Evolutionary conservation across 2,113 vertebrate genomes (phyloP).

Genomic region (Gallinago paraguaiae): DNA sequence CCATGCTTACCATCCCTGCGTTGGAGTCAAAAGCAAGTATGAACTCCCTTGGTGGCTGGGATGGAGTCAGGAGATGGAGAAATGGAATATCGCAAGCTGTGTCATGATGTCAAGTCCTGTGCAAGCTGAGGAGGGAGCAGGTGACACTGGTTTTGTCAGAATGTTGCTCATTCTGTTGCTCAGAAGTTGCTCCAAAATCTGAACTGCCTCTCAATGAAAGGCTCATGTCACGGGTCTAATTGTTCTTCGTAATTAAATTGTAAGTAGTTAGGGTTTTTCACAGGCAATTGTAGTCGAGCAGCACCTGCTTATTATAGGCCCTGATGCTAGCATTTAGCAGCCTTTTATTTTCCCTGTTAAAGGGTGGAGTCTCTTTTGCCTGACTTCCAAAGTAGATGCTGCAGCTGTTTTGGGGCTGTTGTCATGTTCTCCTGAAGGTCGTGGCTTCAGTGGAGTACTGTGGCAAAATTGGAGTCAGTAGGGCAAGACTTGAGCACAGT

Average conservation of each 20-base stretch:
- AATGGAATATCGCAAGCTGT: not conserved
- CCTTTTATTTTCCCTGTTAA: not conserved
- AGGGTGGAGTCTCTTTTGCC: not conserved
- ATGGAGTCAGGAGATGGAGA: not conserved
- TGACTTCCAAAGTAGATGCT: not conserved
- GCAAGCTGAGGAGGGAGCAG: not conserved
- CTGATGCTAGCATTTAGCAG: not conserved
- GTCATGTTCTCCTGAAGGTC: not conserved
- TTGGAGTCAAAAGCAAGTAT: not conserved
- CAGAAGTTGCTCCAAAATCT: not conserved
- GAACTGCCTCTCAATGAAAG: not conserved
- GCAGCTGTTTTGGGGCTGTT: not conserved
- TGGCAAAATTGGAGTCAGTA: not conserved
- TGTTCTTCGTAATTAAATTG: not conserved
- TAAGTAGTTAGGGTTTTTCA: not conserved
- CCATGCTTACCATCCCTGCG: fast-evolving
- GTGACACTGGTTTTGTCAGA: constrained; percentile 21
- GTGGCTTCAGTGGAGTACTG: not conserved
- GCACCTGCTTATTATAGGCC: not conserved
- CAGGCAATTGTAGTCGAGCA: not conserved
- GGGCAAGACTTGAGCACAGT: not conserved
- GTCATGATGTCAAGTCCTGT: not conserved
- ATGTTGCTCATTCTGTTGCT: not conserved
- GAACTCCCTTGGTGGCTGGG: not conserved
- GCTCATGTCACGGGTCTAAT: not conserved